Evolutionary conservation across 2,888 invertebrate species (phyloP).

Genomic region (Mesorhabditis sp.): DNA sequence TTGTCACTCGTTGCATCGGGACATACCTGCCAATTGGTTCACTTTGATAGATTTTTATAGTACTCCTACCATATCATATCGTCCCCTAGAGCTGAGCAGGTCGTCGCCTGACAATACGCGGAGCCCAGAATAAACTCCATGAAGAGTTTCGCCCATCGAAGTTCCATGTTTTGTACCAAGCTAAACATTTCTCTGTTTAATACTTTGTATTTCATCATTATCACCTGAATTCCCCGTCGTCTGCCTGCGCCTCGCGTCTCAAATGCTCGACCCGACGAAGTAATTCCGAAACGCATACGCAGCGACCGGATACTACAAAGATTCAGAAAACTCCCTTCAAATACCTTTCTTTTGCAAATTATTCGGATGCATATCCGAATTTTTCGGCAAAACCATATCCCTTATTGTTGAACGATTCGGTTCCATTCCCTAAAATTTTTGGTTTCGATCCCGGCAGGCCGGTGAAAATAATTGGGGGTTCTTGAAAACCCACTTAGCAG

Average conservation of each 20-base stretch:
- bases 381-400: conserved; percentile 31
- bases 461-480: too few relatives aligned
- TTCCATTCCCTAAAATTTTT: too few relatives aligned
- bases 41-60: conserved; percentile 18
- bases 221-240: background rate
- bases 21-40: background rate
- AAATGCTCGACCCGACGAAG: background rate
- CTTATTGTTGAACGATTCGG: conserved; percentile 21
- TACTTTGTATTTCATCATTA: background rate
- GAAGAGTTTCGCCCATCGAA: conserved; percentile 47
- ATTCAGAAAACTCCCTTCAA: conserved; percentile 2
- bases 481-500: too few relatives aligned
- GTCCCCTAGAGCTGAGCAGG: conserved; percentile 48
- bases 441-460: too few relatives aligned
- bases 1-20: background rate
- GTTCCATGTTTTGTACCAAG: conserved; percentile 36
- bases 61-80: conserved; percentile 59
- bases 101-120: conserved; percentile 28
- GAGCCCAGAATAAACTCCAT: conserved; percentile 47
- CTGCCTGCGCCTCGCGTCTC: background rate
- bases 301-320: background rate
- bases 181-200: background rate
- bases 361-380: conserved; percentile 5
- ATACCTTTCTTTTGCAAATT: background rate
- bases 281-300: background rate